These are phyloP conservation scores for Heliconius ethilla DNA, from an alignment of 2,888 invertebrate species.

Conservation along the genomic window DNA sequence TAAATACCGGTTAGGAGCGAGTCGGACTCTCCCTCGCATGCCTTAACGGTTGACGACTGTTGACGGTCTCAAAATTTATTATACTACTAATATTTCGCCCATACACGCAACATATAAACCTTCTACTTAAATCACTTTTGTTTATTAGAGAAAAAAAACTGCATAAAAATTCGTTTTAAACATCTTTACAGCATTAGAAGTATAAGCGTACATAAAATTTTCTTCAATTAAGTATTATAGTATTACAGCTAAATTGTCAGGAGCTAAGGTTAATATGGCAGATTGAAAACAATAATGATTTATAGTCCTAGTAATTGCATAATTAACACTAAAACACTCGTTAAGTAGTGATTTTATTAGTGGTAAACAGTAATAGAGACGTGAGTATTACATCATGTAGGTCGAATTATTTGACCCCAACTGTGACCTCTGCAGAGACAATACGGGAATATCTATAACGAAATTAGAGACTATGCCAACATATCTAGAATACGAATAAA, in stretches of 20 bases:
- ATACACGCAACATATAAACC: background rate
- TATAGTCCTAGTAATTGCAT: background rate
- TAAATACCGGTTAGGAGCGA: too few species aligned
- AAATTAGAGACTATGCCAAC: background rate
- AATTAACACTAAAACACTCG: background rate
- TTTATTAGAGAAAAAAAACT: background rate
- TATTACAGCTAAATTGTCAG: background rate
- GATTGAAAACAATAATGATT: background rate
- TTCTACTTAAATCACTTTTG: background rate
- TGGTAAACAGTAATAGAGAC: background rate
- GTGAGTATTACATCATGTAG: conserved; percentile 18
- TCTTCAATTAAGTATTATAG: background rate
- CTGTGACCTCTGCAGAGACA: conserved; percentile 11
- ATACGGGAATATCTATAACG: background rate
- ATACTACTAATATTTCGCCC: too few species aligned
- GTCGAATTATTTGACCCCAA: conserved; percentile 1
- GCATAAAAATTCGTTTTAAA: background rate
- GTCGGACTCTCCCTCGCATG: too few species aligned
- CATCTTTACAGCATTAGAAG: background rate
- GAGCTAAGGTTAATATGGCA: background rate
- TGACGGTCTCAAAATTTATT: too few species aligned
- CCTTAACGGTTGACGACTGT: too few species aligned
- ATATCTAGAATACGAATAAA: background rate
- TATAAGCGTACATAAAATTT: background rate
- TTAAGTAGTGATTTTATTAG: conserved; percentile 15